These are phyloP conservation scores for Passer domesticus DNA, from an alignment of 2,113 vertebrate genomes.

Conservation along the genomic window DNA sequence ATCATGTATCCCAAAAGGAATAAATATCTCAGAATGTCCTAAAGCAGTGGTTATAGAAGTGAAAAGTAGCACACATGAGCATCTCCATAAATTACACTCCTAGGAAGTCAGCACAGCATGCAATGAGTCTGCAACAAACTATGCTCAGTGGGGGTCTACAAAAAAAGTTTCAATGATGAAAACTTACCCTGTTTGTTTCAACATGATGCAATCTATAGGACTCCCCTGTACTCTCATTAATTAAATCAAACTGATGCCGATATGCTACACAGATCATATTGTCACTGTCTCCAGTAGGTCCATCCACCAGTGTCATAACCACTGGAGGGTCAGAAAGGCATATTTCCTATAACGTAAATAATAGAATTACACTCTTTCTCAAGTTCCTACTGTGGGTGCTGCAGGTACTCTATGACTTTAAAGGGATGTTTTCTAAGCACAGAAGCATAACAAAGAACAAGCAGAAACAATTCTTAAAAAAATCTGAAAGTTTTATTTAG, in stretches of 20 bases:
- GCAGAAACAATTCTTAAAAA: not conserved
- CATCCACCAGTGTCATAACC: conserved; percentile 94
- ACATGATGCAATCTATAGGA: conserved; percentile 90
- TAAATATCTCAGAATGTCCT: not conserved
- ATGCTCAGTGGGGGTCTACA: not conserved
- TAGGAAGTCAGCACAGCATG: not conserved
- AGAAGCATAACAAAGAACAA: not conserved
- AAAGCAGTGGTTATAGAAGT: not conserved
- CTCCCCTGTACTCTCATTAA: conserved; percentile 97
- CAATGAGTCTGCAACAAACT: not conserved
- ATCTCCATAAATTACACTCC: not conserved
- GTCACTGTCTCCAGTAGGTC: conserved; percentile 92
- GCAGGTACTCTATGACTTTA: not conserved
- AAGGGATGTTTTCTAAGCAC: not conserved
- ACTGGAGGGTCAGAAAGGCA: conserved; percentile 91
- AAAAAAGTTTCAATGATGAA: not conserved
- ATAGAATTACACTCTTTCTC: not conserved
- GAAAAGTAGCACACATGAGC: not conserved
- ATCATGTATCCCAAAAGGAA: not conserved
- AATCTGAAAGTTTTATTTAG: not conserved
- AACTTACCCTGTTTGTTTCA: conserved; percentile 89
- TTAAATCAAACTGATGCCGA: conserved; percentile 95
- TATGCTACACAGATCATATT: conserved; percentile 98
- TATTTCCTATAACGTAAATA: conserved; percentile 83
- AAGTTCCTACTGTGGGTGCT: not conserved